Evolutionary conservation across 2,797 vertebrate genomes (phyloP).

Genomic region (Leptodactylus fallax): DNA sequence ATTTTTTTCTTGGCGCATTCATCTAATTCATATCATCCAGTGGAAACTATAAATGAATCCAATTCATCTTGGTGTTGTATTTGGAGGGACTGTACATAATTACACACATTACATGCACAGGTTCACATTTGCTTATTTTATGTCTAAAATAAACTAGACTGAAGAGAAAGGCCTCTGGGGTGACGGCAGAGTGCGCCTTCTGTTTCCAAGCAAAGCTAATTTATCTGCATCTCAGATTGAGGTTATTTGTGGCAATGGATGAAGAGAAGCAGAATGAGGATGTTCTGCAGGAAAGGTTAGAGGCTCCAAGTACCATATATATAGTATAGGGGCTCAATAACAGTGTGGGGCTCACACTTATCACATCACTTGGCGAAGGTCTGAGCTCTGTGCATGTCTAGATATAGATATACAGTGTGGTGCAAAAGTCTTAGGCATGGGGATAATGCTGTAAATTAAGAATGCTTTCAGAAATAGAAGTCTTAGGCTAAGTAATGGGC

Average conservation of each 20-base stretch:
- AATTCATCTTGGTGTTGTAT: slow-evolving; percentile 39
- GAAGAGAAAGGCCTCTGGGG: neutral
- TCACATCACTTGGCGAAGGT: too few species aligned
- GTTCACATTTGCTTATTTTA: slow-evolving; percentile 43
- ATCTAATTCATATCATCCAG: slow-evolving; percentile 26
- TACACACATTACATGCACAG: slow-evolving; percentile 9
- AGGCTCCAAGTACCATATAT: neutral
- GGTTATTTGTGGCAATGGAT: slow-evolving; percentile 26
- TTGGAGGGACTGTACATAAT: slow-evolving; percentile 41
- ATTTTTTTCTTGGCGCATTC: slow-evolving; percentile 28
- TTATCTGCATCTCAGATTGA: slow-evolving; percentile 19
- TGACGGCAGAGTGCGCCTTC: neutral
- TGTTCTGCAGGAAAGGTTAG: neutral
- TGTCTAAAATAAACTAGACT: slow-evolving; percentile 28
- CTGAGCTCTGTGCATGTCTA: too few species aligned
- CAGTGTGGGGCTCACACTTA: too few species aligned
- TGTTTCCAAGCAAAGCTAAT: slow-evolving; percentile 32
- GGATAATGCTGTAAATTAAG: too few species aligned
- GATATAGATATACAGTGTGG: too few species aligned
- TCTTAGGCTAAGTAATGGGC: too few species aligned
- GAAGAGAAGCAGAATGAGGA: neutral
- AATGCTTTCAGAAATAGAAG: too few species aligned
- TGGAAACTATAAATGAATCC: slow-evolving; percentile 28
- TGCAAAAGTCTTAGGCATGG: too few species aligned
- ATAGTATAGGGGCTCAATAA: too few species aligned